These are phyloP conservation scores for Tenthredo amoena DNA, from an alignment of 2,888 invertebrate species.

Conservation along the genomic window DNA sequence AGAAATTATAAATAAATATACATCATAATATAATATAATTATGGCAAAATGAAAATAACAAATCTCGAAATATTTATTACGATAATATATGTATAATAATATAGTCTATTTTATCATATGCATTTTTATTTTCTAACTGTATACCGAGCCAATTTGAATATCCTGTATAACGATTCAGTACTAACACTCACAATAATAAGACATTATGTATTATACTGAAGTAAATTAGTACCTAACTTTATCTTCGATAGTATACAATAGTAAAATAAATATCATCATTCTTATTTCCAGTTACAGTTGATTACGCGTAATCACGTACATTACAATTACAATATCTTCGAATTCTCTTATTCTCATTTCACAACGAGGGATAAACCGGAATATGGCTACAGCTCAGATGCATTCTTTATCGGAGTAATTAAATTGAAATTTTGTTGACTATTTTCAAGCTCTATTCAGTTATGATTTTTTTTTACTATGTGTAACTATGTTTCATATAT, in stretches of 20 bases:
- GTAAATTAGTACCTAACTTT: neutral
- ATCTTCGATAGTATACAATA: neutral
- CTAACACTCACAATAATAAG: constrained; percentile 8
- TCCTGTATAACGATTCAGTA: neutral
- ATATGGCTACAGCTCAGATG: neutral
- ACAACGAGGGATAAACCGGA: neutral
- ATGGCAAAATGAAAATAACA: neutral
- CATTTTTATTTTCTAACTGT: constrained; percentile 10
- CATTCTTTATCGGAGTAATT: neutral
- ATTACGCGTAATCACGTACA: neutral
- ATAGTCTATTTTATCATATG: constrained; percentile 29
- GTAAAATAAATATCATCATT: neutral
- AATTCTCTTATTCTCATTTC: neutral
- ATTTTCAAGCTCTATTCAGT: neutral
- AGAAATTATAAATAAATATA: constrained; percentile 1
- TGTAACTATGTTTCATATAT: neutral
- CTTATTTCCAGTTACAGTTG: neutral
- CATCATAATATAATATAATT: neutral
- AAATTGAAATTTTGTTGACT: constrained; percentile 15
- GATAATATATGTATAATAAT: constrained; percentile 23
- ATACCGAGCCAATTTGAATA: neutral
- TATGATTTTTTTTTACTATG: neutral
- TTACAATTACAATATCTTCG: neutral
- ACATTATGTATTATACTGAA: neutral
- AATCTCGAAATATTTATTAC: neutral